These are phyloP conservation scores for Psammodynastes pulverulentus DNA, from an alignment of 2,113 vertebrate genomes.

Conservation along the genomic window DNA sequence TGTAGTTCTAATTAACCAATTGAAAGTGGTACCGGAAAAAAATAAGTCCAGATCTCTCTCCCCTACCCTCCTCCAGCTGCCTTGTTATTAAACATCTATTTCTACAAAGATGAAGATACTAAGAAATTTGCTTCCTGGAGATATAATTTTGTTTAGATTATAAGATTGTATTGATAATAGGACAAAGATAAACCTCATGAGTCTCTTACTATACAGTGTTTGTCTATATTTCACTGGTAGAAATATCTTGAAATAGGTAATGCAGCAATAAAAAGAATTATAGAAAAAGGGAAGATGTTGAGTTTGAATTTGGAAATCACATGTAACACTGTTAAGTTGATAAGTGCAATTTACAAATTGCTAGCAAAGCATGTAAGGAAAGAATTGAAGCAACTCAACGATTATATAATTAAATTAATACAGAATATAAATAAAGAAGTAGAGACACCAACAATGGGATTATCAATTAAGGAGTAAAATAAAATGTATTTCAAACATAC, in stretches of 20 bases:
- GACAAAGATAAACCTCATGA: background rate
- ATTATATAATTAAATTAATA: background rate
- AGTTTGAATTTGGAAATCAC: background rate
- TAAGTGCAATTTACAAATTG: background rate
- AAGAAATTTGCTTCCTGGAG: background rate
- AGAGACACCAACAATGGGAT: background rate
- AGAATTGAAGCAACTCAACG: background rate
- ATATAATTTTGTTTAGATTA: background rate
- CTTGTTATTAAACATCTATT: background rate
- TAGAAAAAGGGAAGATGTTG: background rate
- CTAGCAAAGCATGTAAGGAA: background rate
- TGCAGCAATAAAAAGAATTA: background rate
- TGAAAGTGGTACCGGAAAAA: background rate
- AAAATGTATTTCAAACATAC: background rate
- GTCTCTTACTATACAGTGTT: background rate
- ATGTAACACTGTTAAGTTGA: background rate
- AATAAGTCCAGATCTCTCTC: background rate
- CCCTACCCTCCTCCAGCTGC: fast-evolving
- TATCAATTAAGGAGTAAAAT: background rate
- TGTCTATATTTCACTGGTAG: background rate
- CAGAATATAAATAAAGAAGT: background rate
- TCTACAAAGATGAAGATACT: background rate
- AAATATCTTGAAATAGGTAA: background rate
- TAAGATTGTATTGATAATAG: background rate
- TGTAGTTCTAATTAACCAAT: background rate